Evolutionary conservation across 2,113 vertebrate species (phyloP).

Genomic region (Pterophyllum scalare): DNA sequence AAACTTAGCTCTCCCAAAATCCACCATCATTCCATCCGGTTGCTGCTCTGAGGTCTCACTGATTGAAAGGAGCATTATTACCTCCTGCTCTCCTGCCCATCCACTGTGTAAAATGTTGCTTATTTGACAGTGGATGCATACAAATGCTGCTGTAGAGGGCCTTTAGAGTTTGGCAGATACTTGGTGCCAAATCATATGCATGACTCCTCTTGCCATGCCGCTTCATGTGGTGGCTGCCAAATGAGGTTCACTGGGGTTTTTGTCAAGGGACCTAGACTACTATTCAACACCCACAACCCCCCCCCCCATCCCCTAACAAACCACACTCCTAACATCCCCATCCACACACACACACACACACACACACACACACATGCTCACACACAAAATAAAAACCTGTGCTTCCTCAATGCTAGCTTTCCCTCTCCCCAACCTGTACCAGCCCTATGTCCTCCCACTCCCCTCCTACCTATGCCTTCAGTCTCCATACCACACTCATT

Average conservation of each 20-base stretch:
- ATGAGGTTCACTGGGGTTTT: constrained; percentile 62
- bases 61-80: constrained; percentile 58
- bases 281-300: constrained; percentile 23
- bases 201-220: constrained; percentile 72
- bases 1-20: constrained; percentile 31
- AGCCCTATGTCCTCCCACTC: constrained; percentile 59
- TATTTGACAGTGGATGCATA: constrained; percentile 63
- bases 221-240: constrained; percentile 77
- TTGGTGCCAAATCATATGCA: constrained; percentile 76
- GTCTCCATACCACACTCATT: constrained; percentile 77
- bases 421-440: constrained; percentile 66
- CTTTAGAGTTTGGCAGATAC: constrained; percentile 65
- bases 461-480: constrained; percentile 54
- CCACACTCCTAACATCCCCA: constrained; percentile 19
- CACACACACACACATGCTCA: constrained; percentile 15
- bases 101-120: constrained; percentile 46
- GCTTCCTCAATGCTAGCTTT: constrained; percentile 43
- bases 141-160: constrained; percentile 59
- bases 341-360: constrained; percentile 21
- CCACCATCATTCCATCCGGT: constrained; percentile 14
- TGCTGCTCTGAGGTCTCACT: constrained; percentile 14
- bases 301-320: neutral
- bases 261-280: constrained; percentile 65
- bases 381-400: constrained; percentile 51
- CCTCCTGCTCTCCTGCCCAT: constrained; percentile 47